These are phyloP conservation scores for Poecilia wingei DNA, from an alignment of 2,797 vertebrate genomes.

Conservation along the genomic window DNA sequence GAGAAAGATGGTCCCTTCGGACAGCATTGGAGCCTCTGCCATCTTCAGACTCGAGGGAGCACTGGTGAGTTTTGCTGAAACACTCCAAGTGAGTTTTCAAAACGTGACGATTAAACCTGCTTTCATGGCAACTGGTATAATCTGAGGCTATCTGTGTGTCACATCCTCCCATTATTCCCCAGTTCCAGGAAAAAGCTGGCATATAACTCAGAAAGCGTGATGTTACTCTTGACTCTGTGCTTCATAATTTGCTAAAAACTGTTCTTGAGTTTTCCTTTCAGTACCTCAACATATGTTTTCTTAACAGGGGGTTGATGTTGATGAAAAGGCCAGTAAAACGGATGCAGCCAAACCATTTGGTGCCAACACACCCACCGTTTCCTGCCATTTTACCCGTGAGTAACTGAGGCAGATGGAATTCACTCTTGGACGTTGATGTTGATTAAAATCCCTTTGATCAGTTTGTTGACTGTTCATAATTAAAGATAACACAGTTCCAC, in stretches of 20 bases:
- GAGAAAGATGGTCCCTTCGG: conserved; percentile 92
- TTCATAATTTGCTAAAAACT: not conserved
- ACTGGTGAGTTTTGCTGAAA: conserved; percentile 80
- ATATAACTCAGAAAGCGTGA: conserved; percentile 32
- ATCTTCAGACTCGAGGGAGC: conserved; percentile 96
- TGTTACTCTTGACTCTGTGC: conserved; percentile 26
- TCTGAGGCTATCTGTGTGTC: conserved; percentile 46
- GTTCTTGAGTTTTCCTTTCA: conserved; percentile 6
- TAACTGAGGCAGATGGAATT: conserved; percentile 51
- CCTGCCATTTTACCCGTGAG: conserved; percentile 92
- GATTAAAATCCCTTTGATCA: conserved; percentile 44
- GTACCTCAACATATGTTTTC: conserved; percentile 21
- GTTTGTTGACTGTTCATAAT: conserved; percentile 25
- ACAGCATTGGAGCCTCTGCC: conserved; percentile 87
- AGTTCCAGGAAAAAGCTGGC: conserved; percentile 37
- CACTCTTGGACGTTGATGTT: conserved; percentile 36
- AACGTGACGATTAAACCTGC: not conserved
- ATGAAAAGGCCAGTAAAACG: conserved; percentile 84
- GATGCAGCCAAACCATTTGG: conserved; percentile 87
- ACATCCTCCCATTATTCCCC: conserved; percentile 57
- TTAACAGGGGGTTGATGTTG: conserved; percentile 88
- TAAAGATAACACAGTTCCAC: conserved; percentile 26
- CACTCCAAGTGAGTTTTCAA: conserved; percentile 4
- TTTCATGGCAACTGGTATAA: conserved; percentile 21
- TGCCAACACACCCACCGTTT: conserved; percentile 94